These are phyloP conservation scores for Helicolenus hilgendorfi DNA, from an alignment of 2,797 vertebrate genomes.

Conservation along the genomic window DNA sequence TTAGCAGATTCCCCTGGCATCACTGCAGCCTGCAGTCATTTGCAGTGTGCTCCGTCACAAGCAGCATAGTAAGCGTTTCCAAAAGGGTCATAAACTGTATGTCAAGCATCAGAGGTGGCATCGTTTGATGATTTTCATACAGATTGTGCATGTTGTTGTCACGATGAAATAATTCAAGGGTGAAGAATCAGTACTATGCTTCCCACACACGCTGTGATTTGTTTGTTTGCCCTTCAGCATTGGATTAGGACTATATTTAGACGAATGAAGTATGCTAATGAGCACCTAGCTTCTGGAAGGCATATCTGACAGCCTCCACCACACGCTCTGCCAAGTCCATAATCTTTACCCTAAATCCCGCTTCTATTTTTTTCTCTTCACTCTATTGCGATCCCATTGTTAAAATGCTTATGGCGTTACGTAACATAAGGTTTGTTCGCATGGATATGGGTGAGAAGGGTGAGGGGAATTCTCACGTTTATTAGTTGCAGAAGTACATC, in stretches of 20 bases:
- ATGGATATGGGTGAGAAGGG: conserved; percentile 9
- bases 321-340: conserved; percentile 74
- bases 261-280: conserved; percentile 85
- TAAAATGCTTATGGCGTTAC: conserved; percentile 28
- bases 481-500: conserved; percentile 7
- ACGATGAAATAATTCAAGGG: conserved; percentile 50
- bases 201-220: conserved; percentile 58
- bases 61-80: conserved; percentile 83
- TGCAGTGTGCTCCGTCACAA: conserved; percentile 74
- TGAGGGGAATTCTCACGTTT: conserved; percentile 28
- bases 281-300: conserved; percentile 84
- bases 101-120: conserved; percentile 51
- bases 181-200: conserved; percentile 55
- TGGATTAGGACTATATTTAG: conserved; percentile 87
- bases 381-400: conserved; percentile 54
- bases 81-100: conserved; percentile 76
- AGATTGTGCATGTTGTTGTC: conserved; percentile 46
- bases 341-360: conserved; percentile 78
- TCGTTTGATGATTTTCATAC: conserved; percentile 50
- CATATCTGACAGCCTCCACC: conserved; percentile 79
- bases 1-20: conserved; percentile 83
- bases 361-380: conserved; percentile 41
- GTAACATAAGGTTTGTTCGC: conserved; percentile 37
- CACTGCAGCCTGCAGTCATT: conserved; percentile 84
- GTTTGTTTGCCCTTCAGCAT: conserved; percentile 82